Evolutionary conservation across 2,888 invertebrate species (phyloP), one percentile per base, ranked within the genome.

Genomic region (Zelleria hepariella): DNA sequence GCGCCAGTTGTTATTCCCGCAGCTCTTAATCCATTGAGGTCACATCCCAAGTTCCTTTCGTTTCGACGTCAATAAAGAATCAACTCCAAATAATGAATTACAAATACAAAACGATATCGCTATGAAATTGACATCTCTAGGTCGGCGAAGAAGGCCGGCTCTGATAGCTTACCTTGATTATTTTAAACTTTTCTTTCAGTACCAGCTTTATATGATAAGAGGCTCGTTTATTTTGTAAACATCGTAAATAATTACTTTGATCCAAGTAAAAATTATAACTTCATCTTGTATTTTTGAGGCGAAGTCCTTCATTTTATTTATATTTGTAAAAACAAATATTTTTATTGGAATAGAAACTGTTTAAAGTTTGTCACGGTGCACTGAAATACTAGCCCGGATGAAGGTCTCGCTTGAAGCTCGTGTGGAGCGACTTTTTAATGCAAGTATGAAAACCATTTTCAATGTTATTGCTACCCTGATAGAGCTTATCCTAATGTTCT

Each of bases 91-190:
- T 67, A 67, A 67, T 67, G 64, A 60, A 63, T 70, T 73, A 77
- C 72, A 71, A 72, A 73, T 73, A 73, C 68, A 72, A 70, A 69
- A 68, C 62, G 67, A 78, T 79, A 53, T 53, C 21, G 70, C 62
- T 71, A 61, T 67, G 63, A 67, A 65, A 67, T 68, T 64, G 79
- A 79, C 75, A 71, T 71, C 71, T 84, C 81, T 81, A 82, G 83
- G 83, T 68, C 80, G 70, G 62, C 59, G 58, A 55, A 66, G 75
- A 79, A 80, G 76, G 78, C 71, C 74, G 65, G 65, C 65, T 67
- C 21, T 24, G 68, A 70, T 62, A 70, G 69, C 74, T 53, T 72
- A 70, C 80, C 79, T 77, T 77, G 77, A 78, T 75, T 69, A 73
- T 77, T 79, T 74, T 71, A 70, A 74, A 72, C 68, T 71, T 73